phyloP scores from a whole-genome alignment of 2,113 vertebrate genomes.

The Hippocampus zosterae region DNA sequence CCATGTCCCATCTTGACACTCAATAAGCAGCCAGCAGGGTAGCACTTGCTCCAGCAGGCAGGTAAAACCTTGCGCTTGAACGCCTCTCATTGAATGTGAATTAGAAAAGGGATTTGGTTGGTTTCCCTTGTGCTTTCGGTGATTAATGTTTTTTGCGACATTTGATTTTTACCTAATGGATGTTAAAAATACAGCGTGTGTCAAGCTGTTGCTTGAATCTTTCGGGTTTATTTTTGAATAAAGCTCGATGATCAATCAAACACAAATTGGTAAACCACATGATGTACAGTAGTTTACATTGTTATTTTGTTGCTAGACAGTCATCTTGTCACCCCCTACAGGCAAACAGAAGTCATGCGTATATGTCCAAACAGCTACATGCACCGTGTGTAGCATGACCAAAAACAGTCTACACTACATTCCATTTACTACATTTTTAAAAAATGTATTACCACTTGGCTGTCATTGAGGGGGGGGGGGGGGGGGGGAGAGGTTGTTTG shows the following conservation, averaged over 20 bases:
- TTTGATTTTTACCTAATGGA: constrained; percentile 28
- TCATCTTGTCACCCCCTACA: background rate
- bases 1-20: constrained; percentile 46
- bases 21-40: constrained; percentile 46
- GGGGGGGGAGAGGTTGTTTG: too few species aligned
- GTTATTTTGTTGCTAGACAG: background rate
- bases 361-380: too few species aligned
- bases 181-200: constrained; percentile 25
- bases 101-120: constrained; percentile 47
- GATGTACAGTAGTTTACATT: background rate
- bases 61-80: constrained; percentile 40
- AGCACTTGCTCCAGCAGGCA: constrained; percentile 39
- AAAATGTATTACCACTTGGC: too few species aligned
- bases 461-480: background rate
- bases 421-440: too few species aligned
- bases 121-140: constrained; percentile 32
- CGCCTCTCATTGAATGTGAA: constrained; percentile 55
- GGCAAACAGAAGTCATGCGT: background rate
- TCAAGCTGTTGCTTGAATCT: background rate
- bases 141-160: constrained; percentile 23
- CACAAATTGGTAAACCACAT: background rate
- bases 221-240: too few species aligned
- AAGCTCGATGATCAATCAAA: background rate
- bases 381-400: too few species aligned
- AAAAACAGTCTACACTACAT: too few species aligned